Conservation (phyloP, 2,888 invertebrate genomes). For the Seira ritae region DNA sequence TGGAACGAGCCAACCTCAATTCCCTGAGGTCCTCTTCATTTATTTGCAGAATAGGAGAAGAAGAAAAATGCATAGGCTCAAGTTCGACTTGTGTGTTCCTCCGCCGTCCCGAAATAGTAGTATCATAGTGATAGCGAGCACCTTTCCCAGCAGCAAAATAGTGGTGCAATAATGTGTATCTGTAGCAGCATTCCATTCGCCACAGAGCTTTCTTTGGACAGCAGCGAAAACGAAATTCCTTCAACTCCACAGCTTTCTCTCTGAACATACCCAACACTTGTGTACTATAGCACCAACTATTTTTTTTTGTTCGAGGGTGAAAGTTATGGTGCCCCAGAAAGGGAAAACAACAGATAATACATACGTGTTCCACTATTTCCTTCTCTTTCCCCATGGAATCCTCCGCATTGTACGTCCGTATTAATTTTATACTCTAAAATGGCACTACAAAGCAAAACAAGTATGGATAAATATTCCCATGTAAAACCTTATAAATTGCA, state of each 20-base stretch:
- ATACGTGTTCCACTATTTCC: background rate
- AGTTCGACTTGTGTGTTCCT: slow-evolving; percentile 46
- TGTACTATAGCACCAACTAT: too few relatives aligned
- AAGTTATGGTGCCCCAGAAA: background rate
- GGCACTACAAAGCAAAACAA: too few relatives aligned
- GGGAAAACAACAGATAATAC: background rate
- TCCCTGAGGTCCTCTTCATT: slow-evolving; percentile 63
- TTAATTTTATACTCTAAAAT: too few relatives aligned
- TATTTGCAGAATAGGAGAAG: slow-evolving; percentile 58
- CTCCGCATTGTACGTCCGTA: too few relatives aligned
- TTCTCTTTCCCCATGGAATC: too few relatives aligned
- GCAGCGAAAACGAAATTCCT: background rate
- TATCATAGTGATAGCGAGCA: background rate
- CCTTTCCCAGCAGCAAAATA: background rate
- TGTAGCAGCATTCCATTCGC: background rate
- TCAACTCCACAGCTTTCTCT: background rate
- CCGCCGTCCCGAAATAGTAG: too few relatives aligned
- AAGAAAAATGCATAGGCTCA: slow-evolving; percentile 45
- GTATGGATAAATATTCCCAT: too few relatives aligned
- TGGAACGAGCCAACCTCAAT: slow-evolving; percentile 64
- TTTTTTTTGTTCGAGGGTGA: background rate
- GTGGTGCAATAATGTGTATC: background rate
- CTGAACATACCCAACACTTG: too few relatives aligned
- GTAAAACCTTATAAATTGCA: too few relatives aligned
- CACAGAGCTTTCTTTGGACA: background rate